Evolutionary conservation across 1,140 invertebrate species (phyloP).

Genomic region (Ruditapes philippinarum): DNA sequence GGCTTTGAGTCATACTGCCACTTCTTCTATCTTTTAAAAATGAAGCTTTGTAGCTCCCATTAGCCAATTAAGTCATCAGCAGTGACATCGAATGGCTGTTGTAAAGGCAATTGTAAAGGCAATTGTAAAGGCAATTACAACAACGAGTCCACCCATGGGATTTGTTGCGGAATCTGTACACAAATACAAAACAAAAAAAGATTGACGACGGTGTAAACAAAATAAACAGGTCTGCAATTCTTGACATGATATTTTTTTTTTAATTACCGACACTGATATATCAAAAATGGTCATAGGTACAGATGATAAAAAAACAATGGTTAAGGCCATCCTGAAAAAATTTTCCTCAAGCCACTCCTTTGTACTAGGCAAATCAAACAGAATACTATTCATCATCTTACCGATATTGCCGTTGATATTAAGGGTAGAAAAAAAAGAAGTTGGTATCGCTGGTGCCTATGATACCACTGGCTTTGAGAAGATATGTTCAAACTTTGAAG

Average conservation of each 20-base stretch:
- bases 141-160: constrained; percentile 45
- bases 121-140: too few relatives aligned
- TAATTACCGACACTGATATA: too few relatives aligned
- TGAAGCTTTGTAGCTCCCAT: not conserved
- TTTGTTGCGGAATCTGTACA: constrained; percentile 43
- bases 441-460: constrained; percentile 16
- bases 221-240: not conserved
- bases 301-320: too few relatives aligned
- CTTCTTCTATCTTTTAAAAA: constrained; percentile 48
- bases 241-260: constrained; percentile 48
- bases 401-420: too few relatives aligned
- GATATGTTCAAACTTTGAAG: constrained; percentile 33
- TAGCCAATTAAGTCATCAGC: constrained; percentile 23
- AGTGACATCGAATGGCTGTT: constrained; percentile 51
- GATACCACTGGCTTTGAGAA: constrained; percentile 55
- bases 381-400: too few relatives aligned
- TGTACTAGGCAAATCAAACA: too few relatives aligned
- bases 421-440: too few relatives aligned
- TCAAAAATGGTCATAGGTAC: too few relatives aligned
- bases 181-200: constrained; percentile 48
- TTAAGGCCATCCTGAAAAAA: too few relatives aligned
- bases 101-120: constrained; percentile 55
- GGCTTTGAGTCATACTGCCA: constrained; percentile 52
- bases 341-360: too few relatives aligned
- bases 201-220: constrained; percentile 16